phyloP scores from a whole-genome alignment of 1,140 invertebrate species.

The Oscheius sp. region DNA sequence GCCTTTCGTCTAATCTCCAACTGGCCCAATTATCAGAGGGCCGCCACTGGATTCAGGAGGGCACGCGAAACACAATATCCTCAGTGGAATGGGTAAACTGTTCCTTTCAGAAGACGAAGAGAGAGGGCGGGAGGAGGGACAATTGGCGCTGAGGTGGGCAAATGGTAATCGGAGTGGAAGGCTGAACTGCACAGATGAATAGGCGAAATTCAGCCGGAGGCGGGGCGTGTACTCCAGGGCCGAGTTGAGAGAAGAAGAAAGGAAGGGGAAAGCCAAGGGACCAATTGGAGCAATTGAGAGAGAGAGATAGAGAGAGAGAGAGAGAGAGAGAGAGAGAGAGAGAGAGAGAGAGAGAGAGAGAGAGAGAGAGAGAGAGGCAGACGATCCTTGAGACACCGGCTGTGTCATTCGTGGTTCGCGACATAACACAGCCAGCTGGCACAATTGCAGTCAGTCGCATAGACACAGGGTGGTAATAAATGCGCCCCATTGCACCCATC shows the following conservation, averaged over 20 bases:
- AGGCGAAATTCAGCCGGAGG: background rate
- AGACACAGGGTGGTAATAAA: too few relatives aligned
- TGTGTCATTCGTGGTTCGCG: background rate
- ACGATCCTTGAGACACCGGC: background rate
- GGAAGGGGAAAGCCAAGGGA: background rate
- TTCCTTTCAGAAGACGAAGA: too few relatives aligned
- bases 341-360: background rate
- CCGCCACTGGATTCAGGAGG: too few relatives aligned
- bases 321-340: background rate
- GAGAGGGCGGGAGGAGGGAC: too few relatives aligned
- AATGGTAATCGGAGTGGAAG: too few relatives aligned
- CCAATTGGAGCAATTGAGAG: background rate
- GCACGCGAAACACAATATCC: too few relatives aligned
- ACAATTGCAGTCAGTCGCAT: too few relatives aligned
- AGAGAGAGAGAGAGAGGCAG: background rate
- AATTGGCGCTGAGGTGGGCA: too few relatives aligned
- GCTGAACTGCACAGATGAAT: background rate
- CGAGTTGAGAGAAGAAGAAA: background rate
- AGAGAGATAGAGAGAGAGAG: background rate
- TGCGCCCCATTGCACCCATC: too few relatives aligned
- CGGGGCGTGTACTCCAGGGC: background rate
- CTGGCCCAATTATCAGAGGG: background rate
- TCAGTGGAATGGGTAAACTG: too few relatives aligned
- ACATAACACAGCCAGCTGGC: too few relatives aligned
- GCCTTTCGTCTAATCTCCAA: background rate